Percentiles rank a stretch among this genome's conserved stretches.
These are phyloP conservation scores for Rapana venosa DNA, from an alignment of 2,888 invertebrate genomes.

Conservation along the genomic window DNA sequence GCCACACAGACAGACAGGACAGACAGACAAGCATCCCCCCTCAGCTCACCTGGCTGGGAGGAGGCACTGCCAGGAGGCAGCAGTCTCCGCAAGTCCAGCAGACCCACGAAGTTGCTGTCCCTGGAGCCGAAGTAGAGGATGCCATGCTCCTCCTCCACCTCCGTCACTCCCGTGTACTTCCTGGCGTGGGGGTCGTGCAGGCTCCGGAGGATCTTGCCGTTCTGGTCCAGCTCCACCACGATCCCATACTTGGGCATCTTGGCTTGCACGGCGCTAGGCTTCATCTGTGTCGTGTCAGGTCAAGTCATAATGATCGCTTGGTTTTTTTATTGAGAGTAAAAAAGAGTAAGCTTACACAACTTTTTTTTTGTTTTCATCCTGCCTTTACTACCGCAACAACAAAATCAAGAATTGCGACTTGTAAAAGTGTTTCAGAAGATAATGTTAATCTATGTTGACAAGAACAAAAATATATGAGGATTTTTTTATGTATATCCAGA, in stretches of 20 bases:
- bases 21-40: too few species aligned
- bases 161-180: slow-evolving; percentile 21
- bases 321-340: too few species aligned
- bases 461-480: too few species aligned
- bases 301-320: too few species aligned
- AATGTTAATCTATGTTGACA: too few species aligned
- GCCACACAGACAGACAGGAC: too few species aligned
- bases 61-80: not conserved
- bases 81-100: not conserved
- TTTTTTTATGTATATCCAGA: too few species aligned
- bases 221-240: slow-evolving; percentile 42
- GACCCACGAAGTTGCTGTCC: slow-evolving; percentile 28
- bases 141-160: slow-evolving; percentile 37
- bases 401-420: too few species aligned
- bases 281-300: slow-evolving; percentile 8
- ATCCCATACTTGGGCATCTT: slow-evolving; percentile 39
- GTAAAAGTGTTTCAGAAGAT: too few species aligned
- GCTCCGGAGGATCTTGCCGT: slow-evolving; percentile 46
- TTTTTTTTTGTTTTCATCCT: too few species aligned
- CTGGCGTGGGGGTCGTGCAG: slow-evolving; percentile 46
- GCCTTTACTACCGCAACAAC: too few species aligned
- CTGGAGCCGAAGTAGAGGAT: slow-evolving; percentile 41
- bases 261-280: not conserved
- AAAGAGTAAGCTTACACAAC: too few species aligned
- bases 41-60: not conserved